These are phyloP conservation scores for Ivindomyrus marchei DNA, from an alignment of 2,113 vertebrate species.

Conservation along the genomic window DNA sequence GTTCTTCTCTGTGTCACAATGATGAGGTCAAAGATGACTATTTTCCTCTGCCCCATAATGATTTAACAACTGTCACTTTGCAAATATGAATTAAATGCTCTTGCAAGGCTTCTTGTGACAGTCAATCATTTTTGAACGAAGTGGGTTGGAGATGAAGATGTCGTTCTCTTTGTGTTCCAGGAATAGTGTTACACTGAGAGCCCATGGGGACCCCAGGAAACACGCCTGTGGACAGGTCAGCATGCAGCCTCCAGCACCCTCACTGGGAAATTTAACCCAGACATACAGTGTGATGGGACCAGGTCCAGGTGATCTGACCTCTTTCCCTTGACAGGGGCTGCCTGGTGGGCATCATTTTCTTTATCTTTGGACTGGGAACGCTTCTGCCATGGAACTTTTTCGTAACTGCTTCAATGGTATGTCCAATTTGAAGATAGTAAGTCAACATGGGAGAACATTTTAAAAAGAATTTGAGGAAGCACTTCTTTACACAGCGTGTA, in stretches of 20 bases:
- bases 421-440: background rate
- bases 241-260: no score
- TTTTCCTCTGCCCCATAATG: background rate
- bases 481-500: no score
- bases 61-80: background rate
- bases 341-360: conserved; percentile 69
- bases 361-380: conserved; percentile 78
- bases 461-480: no score
- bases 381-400: conserved; percentile 89
- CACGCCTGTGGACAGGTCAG: background rate
- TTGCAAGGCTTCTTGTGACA: background rate
- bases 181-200: background rate
- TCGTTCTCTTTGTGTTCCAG: background rate
- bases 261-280: background rate
- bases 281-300: background rate
- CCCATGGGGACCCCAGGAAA: background rate
- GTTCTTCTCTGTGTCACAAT: background rate
- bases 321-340: conserved; percentile 52
- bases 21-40: background rate
- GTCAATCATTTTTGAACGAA: background rate
- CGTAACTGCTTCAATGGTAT: conserved; percentile 75
- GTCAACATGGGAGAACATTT: no score
- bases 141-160: background rate
- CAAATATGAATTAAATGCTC: background rate
- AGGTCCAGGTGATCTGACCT: background rate